Evolutionary conservation across 2,888 invertebrate species (phyloP), one percentile per base, ranked within the genome.

Genomic region (Unio delphinus): DNA sequence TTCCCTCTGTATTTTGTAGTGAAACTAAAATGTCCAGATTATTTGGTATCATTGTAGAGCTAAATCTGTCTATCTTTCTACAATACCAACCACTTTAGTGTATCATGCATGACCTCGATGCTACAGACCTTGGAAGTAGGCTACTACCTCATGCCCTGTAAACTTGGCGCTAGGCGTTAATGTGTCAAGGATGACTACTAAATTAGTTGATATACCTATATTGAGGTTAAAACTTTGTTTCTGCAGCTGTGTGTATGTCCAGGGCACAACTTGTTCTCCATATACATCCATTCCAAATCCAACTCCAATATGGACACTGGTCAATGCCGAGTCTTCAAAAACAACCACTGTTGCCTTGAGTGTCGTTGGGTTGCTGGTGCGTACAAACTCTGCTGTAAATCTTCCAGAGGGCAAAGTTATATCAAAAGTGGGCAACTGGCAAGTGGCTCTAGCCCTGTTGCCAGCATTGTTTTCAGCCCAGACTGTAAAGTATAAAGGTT

Each of bases 371-470:
- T 81, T 83, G 62, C 81, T 81, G 56, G 80, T 75, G 17, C 76
- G 69, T 11, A 55, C n/a, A 57, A 80, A 83, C 3, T 70, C 80
- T 15, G 72, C 75, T 15, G 66, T 65, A 8, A 81, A 66, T 4
- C 82, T 70, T 17, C 81, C 83, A 5, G 63, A 69, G 5, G 83
- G 83, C n/a, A 74, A 62, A 8, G 81, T 81, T 34, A 74, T 70
- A 65, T 83, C 83, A 64, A 76, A 82, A 1, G 78, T 81, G 1
- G 71, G 71, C 15, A 82, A 66, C 45, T 61, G 56, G 64, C 82
- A 83, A 20, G 78, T 76, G 23, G 75, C 82, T 18, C 61, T 67
- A 6, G 74, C 61, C 23, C 68, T 63, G n/a, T 54, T 72, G 11
- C 81, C 81, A 1, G 67, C 78, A 63, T 76, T 80, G 68, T 83